Evolutionary conservation across 2,888 invertebrate genomes (phyloP).

Genomic region (Branchellion lobata): DNA sequence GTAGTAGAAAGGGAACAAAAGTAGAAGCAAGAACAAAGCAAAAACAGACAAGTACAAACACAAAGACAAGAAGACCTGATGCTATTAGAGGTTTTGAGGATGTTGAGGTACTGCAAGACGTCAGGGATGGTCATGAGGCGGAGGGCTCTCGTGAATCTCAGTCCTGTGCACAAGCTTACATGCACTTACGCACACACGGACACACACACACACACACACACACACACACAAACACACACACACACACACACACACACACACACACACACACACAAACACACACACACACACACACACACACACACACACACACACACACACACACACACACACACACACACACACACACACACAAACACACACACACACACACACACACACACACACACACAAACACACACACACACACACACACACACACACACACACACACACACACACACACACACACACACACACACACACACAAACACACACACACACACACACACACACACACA

Average conservation of each 20-base stretch:
- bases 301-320: slow-evolving; percentile 30
- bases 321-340: slow-evolving; percentile 29
- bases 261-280: slow-evolving; percentile 26
- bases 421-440: slow-evolving; percentile 24
- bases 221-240: slow-evolving; percentile 26
- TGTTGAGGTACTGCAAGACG: slow-evolving; percentile 99
- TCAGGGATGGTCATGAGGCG: slow-evolving; percentile 99
- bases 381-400: slow-evolving; percentile 28
- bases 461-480: slow-evolving; percentile 37
- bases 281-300: slow-evolving; percentile 30
- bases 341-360: slow-evolving; percentile 26
- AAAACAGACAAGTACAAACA: no score
- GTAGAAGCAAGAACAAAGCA: neutral
- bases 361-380: slow-evolving; percentile 29
- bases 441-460: slow-evolving; percentile 33
- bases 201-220: slow-evolving; percentile 30
- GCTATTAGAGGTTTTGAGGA: slow-evolving; percentile 99
- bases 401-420: slow-evolving; percentile 27
- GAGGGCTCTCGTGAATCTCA: slow-evolving; percentile 88
- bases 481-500: slow-evolving; percentile 37
- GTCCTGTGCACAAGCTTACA: slow-evolving; percentile 13
- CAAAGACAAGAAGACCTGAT: slow-evolving; percentile 78
- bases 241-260: slow-evolving; percentile 30
- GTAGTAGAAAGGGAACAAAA: neutral
- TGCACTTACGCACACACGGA: slow-evolving; percentile 14